These are phyloP conservation scores for Eilema griseolum DNA, from an alignment of 2,888 invertebrate genomes.

Conservation along the genomic window DNA sequence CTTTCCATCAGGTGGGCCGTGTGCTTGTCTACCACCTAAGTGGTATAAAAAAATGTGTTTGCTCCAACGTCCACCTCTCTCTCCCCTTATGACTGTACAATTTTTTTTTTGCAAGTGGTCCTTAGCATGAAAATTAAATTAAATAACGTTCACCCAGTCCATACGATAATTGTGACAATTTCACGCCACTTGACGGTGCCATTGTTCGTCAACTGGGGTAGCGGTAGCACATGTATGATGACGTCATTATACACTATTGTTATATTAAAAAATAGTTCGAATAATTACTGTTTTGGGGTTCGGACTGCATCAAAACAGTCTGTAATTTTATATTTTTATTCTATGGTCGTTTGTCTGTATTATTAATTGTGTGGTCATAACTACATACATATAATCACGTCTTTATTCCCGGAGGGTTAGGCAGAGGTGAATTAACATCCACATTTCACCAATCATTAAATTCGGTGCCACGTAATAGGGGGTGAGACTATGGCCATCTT, in stretches of 20 bases:
- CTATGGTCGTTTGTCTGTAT: no score
- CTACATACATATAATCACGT: no score
- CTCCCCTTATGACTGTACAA: not conserved
- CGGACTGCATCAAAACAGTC: not conserved
- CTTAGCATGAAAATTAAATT: not conserved
- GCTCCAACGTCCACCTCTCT: no score
- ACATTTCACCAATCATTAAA: no score
- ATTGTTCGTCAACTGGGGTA: slow-evolving; percentile 10
- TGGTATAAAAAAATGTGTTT: no score
- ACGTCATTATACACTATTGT: slow-evolving; percentile 10
- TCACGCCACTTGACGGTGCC: slow-evolving; percentile 9
- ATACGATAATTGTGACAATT: slow-evolving; percentile 20
- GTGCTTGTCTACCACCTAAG: no score
- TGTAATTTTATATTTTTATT: not conserved
- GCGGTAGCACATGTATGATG: slow-evolving; percentile 9
- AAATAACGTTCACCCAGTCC: not conserved
- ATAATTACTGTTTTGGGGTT: slow-evolving; percentile 3
- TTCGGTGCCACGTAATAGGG: no score
- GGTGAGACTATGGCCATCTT: no score
- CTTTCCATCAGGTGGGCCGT: no score
- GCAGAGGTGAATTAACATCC: no score
- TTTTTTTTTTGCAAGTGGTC: not conserved
- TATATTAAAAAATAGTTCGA: slow-evolving; percentile 2
- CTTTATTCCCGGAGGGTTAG: no score
- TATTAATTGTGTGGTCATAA: no score